These are phyloP conservation scores for Idaea biselata DNA, from an alignment of 2,888 invertebrate species.

Conservation along the genomic window DNA sequence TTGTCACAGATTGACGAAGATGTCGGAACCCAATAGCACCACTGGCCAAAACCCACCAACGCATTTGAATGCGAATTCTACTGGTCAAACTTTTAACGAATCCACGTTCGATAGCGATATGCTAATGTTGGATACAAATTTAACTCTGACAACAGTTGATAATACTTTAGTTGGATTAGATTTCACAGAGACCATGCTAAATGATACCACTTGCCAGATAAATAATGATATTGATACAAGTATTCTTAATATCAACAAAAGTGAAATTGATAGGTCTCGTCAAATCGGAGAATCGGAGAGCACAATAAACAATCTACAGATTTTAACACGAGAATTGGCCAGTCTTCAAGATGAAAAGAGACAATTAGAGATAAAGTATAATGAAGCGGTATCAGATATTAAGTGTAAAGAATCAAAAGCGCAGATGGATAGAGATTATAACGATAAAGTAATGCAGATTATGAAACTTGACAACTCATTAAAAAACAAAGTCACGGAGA, in stretches of 20 bases:
- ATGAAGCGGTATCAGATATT: constrained; percentile 21
- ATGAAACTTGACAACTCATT: constrained; percentile 41
- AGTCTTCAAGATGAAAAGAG: constrained; percentile 43
- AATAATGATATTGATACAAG: constrained; percentile 35
- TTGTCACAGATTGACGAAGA: too few relatives aligned
- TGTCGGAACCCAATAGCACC: constrained; percentile 38
- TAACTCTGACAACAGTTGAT: constrained; percentile 60
- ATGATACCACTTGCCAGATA: constrained; percentile 53
- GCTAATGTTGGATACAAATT: constrained; percentile 70
- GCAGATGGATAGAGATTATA: constrained; percentile 51
- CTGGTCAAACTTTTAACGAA: constrained; percentile 57
- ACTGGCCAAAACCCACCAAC: constrained; percentile 61
- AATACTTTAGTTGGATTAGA: constrained; percentile 59
- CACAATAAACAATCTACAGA: constrained; percentile 37
- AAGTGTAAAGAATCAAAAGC: constrained; percentile 44
- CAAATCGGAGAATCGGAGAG: constrained; percentile 36
- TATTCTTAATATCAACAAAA: constrained; percentile 22
- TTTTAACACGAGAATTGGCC: constrained; percentile 39
- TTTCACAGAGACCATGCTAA: constrained; percentile 50
- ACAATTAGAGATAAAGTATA: constrained; percentile 51
- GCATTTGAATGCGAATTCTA: constrained; percentile 51
- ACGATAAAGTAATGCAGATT: constrained; percentile 43
- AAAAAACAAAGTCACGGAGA: constrained; percentile 39
- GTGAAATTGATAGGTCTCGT: constrained; percentile 12
- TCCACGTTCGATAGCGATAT: constrained; percentile 67